phyloP scores from a whole-genome alignment of 2,113 vertebrate genomes.

The Corvus cornix region DNA sequence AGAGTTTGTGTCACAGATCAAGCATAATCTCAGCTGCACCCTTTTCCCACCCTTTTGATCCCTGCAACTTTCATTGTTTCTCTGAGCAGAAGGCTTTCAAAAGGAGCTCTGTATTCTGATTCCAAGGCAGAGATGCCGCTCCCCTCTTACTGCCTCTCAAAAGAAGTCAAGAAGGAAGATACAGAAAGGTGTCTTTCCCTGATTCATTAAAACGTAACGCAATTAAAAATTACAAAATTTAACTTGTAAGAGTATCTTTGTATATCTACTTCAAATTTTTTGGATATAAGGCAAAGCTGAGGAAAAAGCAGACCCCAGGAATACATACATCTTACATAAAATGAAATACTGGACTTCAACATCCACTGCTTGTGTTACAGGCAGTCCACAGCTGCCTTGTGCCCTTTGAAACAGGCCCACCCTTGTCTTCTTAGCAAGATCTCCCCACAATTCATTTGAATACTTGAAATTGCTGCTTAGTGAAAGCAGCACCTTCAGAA shows the following conservation, averaged over 20 bases:
- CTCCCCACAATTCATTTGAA: background rate
- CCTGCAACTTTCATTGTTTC: background rate
- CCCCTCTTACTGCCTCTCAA: background rate
- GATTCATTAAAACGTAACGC: background rate
- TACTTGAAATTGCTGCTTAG: background rate
- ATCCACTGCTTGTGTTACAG: background rate
- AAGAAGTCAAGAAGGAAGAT: background rate
- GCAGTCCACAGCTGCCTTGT: background rate
- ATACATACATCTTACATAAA: background rate
- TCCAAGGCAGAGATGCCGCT: background rate
- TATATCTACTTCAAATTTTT: background rate
- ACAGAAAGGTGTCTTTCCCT: background rate
- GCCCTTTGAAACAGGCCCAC: background rate
- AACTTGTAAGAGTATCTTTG: background rate
- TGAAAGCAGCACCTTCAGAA: slow-evolving; percentile 36
- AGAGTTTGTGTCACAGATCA: background rate
- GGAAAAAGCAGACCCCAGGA: background rate
- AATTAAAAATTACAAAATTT: background rate
- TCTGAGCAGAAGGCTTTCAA: background rate
- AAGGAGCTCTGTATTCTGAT: background rate
- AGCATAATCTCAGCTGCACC: background rate
- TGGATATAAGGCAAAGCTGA: background rate
- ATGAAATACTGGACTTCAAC: background rate
- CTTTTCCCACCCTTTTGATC: background rate
- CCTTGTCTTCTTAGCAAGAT: background rate